Base-by-base conservation (phyloP, 2,888 invertebrate species). In the Gasteruption jaculator region DNA sequence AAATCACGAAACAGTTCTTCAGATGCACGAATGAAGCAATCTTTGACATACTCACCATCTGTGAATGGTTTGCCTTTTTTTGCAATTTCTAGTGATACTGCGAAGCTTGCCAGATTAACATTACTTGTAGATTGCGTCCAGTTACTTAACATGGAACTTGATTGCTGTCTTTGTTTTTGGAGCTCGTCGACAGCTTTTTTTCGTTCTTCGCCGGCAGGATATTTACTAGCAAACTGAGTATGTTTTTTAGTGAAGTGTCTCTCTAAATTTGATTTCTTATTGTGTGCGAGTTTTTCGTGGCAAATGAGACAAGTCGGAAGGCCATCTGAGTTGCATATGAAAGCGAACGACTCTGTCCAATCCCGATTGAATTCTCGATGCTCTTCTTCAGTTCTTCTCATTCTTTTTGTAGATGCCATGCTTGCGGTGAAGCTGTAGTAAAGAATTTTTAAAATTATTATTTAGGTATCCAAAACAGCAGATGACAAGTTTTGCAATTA, bases 241-340 rank as follows among this genome's bases (percentile, higher is more conserved):
- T 35, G 35, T 24, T 41, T 41, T 22, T 2, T 41, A 21, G 41
- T 36, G 24, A 41, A 25, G 24, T 41, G 36, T 22, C 41, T 41
- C 41, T 41, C 36, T 16, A 41, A 29, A 35, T 41, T 41, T 41
- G 41, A 41, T n/a, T 35, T 36, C 36, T 41, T 41, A 20, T 41
- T 41, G 12, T 41, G 35, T 16, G 41, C 36, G 12, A 36, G 21
- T 35, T 35, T 41, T 19, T 41, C 31, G 8, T 41, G n/a, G 18
- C 12, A 41, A 35, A 41, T 41, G 8, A 35, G 41, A 35, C 41
- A 41, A 6, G 41, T 41, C 30, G 41, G 22, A 41, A 41, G 36
- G 16, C 30, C 41, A 41, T 36, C 14, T 16, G 18, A 30, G 36
- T 41, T 41, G 20, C 24, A 22, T 16, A 41, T 41, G 30, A 41